Evolutionary conservation across 2,113 vertebrate genomes (phyloP), one percentile per base, ranked within the genome.

Genomic region (Synodontis membranacea): DNA sequence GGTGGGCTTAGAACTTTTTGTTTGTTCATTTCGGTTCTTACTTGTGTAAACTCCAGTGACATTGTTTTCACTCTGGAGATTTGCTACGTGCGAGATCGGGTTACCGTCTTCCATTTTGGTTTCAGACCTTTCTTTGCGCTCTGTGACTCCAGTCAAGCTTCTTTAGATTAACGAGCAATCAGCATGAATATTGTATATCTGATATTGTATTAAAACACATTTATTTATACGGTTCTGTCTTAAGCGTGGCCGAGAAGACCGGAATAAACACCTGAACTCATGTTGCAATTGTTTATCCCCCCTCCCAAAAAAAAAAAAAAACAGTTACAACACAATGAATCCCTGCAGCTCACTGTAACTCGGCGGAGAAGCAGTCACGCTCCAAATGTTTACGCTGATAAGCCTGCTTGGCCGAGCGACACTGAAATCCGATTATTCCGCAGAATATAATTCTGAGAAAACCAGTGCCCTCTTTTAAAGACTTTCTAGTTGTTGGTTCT

Each of bases 371-470:
- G 86, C 46, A 60, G 89, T 82, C 70, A 76, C 74, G 74, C 48
- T 83, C 58, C 34, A 86, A 88, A 90, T 58, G 48, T 84, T 74
- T 83, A 66, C 23, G n/a, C 60, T 83, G 84, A 87, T 88, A 85
- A 64, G 83, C 80, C 88, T 89, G 82, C 60, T 68, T 86, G 87
- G 85, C 91, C 44, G 12, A 80, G 21, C 14, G 58, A 25, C 44
- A 80, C 85, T 62, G 91, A 91, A 93, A 91, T 88, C 89, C 10
- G 60, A 90, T 91, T 89, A 89, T 76, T 82, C 44, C 42, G 54
- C 82, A 83, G 86, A 90, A 90, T 89, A 87, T 21, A 88, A 89
- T 85, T 80, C 58, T 82, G 44, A 54, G 87, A 84, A 86, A 89
- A 64, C 28, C 31, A 31, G 34, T 80, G 80, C 86, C 64, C 68